These are phyloP conservation scores for Theodoxus fluviatilis DNA, from an alignment of 2,888 invertebrate species.

Conservation along the genomic window DNA sequence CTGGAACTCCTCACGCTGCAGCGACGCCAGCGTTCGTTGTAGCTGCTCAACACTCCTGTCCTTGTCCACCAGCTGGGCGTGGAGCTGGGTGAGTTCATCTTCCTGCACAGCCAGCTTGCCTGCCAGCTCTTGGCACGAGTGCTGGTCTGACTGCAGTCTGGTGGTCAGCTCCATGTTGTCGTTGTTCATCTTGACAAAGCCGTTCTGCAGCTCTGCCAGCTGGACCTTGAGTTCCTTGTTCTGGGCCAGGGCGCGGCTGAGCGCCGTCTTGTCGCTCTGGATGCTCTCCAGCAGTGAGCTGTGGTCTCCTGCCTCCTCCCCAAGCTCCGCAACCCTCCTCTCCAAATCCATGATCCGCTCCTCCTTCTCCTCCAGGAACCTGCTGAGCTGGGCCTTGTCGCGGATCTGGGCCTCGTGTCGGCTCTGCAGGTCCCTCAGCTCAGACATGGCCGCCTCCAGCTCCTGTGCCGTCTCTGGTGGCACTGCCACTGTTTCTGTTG, in stretches of 20 bases:
- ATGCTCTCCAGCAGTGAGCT: slow-evolving; percentile 76
- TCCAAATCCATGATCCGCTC: slow-evolving; percentile 70
- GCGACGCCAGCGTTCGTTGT: slow-evolving; percentile 41
- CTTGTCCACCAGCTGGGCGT: slow-evolving; percentile 46
- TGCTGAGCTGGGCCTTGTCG: slow-evolving; percentile 65
- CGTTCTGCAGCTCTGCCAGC: slow-evolving; percentile 79
- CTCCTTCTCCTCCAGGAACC: slow-evolving; percentile 63
- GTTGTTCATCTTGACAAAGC: slow-evolving; percentile 84
- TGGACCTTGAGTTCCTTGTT: slow-evolving; percentile 89
- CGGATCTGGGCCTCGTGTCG: slow-evolving; percentile 59
- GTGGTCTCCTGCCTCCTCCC: slow-evolving; percentile 57
- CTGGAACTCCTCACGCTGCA: slow-evolving; percentile 68
- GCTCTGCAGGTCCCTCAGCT: slow-evolving; percentile 49
- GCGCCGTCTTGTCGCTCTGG: slow-evolving; percentile 92
- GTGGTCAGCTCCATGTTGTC: slow-evolving; percentile 86
- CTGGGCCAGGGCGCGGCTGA: slow-evolving; percentile 89
- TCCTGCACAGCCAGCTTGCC: slow-evolving; percentile 74
- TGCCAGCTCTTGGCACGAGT: slow-evolving; percentile 78
- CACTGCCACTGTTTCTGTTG: too few species aligned
- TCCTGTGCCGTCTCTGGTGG: slow-evolving; percentile 41
- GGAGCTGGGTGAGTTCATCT: slow-evolving; percentile 69
- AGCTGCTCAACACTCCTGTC: slow-evolving; percentile 43
- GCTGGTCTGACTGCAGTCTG: slow-evolving; percentile 80
- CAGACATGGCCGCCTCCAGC: slow-evolving; percentile 37
- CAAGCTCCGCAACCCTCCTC: slow-evolving; percentile 46